A percentile compares a stretch with the other conserved stretches of the same genome.
These are phyloP conservation scores for Orycteropus afer DNA, from an alignment of 2,113 vertebrate genomes.

Conservation along the genomic window DNA sequence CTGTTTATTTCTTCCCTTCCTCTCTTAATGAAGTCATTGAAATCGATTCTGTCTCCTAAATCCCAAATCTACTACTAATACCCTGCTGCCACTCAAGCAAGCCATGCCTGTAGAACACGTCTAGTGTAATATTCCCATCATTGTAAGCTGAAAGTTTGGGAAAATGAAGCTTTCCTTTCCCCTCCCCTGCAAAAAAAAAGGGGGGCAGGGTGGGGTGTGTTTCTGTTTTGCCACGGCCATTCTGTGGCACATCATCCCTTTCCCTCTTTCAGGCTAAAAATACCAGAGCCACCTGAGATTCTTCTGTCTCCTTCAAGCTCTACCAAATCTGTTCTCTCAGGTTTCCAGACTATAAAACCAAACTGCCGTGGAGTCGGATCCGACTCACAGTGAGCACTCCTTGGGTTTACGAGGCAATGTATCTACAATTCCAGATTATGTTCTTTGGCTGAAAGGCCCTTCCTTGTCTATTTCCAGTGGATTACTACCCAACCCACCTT, in stretches of 20 bases:
- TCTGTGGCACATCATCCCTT: too few species aligned
- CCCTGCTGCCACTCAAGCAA: background rate
- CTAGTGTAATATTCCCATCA: background rate
- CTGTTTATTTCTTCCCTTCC: background rate
- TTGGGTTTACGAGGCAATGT: too few species aligned
- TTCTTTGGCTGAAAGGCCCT: background rate
- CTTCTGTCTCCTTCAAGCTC: background rate
- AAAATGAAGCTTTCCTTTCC: background rate
- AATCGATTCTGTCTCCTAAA: background rate
- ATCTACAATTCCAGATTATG: too few species aligned
- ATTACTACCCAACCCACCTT: background rate
- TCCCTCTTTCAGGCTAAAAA: background rate
- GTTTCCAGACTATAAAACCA: too few species aligned
- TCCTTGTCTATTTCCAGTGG: background rate
- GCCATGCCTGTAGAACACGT: background rate
- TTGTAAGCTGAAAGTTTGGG: background rate
- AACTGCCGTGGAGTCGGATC: too few species aligned
- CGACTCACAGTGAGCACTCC: too few species aligned
- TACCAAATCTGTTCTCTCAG: background rate
- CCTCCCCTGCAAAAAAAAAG: too few species aligned
- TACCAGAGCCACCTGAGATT: background rate
- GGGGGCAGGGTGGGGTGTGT: too few species aligned
- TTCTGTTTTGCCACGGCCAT: too few species aligned
- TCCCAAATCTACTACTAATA: background rate
- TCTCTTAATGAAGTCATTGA: conserved; percentile 25